phyloP scores from a whole-genome alignment of 2,797 vertebrate species.

The Chaetodon trifasciatus region DNA sequence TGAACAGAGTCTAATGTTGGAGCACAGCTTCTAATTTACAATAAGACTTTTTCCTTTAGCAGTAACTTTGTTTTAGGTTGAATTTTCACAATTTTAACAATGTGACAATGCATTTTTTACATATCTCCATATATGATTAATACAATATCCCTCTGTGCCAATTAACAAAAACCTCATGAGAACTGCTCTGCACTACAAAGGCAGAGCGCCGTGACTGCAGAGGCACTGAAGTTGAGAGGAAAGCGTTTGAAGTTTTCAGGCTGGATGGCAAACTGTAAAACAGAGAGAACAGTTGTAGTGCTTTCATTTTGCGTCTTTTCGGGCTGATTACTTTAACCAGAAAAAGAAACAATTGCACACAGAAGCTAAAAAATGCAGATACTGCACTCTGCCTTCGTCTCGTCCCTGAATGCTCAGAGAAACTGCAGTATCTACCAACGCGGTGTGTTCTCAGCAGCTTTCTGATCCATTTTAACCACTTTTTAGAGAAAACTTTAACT shows the following conservation, averaged over 20 bases:
- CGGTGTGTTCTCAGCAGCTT: not conserved
- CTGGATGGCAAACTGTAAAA: not conserved
- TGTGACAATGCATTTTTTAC: not conserved
- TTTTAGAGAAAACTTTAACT: too few relatives aligned
- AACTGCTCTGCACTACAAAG: not conserved
- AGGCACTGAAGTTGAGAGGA: not conserved
- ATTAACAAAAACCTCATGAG: constrained; percentile 36
- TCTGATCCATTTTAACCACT: not conserved
- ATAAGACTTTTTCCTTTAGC: not conserved
- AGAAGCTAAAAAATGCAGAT: not conserved
- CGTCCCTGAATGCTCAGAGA: not conserved
- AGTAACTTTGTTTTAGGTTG: too few relatives aligned
- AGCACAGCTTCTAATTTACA: not conserved
- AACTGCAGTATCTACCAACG: not conserved
- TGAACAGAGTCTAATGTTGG: not conserved
- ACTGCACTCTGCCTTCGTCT: not conserved
- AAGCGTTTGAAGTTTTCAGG: not conserved
- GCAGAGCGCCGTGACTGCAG: not conserved
- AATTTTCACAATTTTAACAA: not conserved
- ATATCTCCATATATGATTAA: not conserved
- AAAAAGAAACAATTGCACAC: not conserved
- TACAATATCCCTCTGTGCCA: constrained; percentile 18
- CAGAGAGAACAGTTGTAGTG: not conserved
- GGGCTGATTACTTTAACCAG: not conserved
- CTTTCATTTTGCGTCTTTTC: not conserved